Conservation (phyloP, 1,140 invertebrate species). For the Zaprionus africanus region DNA sequence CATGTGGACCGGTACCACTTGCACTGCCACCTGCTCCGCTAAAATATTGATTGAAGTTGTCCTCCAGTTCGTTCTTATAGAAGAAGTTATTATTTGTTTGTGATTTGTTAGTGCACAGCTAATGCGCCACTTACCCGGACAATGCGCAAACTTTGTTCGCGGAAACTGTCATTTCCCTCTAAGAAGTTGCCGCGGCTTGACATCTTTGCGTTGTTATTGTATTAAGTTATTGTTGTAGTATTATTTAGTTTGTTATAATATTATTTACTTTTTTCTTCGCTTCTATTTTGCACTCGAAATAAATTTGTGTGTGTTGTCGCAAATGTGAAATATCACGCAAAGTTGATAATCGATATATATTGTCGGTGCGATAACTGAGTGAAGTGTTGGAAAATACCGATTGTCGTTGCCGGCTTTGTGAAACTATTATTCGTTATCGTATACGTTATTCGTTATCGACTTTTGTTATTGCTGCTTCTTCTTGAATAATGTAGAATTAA, state of each 20-base stretch:
- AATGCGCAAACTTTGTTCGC: conserved; percentile 85
- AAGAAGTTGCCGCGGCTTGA: conserved; percentile 68
- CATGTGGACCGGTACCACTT: neutral
- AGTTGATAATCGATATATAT: conserved; percentile 20
- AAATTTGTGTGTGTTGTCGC: conserved; percentile 4
- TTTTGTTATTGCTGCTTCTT: conserved; percentile 33
- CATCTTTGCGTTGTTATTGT: conserved; percentile 44
- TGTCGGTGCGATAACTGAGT: conserved; percentile 14
- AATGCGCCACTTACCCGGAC: conserved; percentile 75
- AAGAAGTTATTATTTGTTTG: neutral
- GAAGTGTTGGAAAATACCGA: conserved; percentile 18
- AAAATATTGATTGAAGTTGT: conserved; percentile 82
- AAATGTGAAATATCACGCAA: conserved; percentile 4
- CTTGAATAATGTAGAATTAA: conserved; percentile 18
- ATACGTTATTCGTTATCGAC: conserved; percentile 9
- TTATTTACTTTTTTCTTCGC: conserved; percentile 7
- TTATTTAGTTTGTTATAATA: neutral
- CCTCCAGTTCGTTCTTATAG: conserved; percentile 79
- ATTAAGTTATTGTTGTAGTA: neutral
- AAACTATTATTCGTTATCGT: conserved; percentile 9
- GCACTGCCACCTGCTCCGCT: conserved; percentile 13
- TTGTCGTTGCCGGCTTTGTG: neutral
- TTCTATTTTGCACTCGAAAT: neutral
- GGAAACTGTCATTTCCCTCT: conserved; percentile 76
- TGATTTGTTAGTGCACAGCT: neutral